Evolutionary conservation across 2,113 vertebrate species (phyloP).

Genomic region (Elgaria multicarinata): DNA sequence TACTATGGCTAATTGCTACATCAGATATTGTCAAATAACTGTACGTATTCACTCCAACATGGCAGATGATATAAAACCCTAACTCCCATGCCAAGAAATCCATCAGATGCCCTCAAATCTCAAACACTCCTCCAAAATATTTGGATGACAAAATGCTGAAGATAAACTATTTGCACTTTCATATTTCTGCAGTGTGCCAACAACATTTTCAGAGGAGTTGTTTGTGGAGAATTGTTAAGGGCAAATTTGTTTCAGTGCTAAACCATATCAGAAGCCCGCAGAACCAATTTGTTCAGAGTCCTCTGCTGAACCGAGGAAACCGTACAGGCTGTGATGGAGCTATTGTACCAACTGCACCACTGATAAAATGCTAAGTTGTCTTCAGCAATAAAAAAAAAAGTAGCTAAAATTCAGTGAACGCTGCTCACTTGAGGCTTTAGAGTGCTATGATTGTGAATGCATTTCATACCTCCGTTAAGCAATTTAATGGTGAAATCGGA

Average conservation of each 20-base stretch:
- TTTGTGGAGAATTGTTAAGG: neutral
- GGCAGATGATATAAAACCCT: neutral
- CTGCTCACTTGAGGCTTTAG: neutral
- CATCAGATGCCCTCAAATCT: neutral
- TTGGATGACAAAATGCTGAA: neutral
- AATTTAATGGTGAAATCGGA: neutral
- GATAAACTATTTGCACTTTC: neutral
- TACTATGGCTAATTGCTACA: neutral
- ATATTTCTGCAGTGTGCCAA: neutral
- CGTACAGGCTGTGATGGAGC: neutral
- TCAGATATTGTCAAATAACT: neutral
- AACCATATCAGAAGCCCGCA: neutral
- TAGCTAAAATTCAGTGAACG: neutral
- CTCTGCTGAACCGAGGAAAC: neutral
- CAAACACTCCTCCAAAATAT: neutral
- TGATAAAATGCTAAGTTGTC: neutral
- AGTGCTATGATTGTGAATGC: neutral
- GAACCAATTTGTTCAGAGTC: neutral
- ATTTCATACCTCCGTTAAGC: neutral
- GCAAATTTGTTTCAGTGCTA: neutral
- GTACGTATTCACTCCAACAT: neutral
- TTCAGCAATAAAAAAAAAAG: neutral
- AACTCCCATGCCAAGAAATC: neutral
- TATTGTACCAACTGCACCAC: neutral
- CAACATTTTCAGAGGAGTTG: neutral